These are phyloP conservation scores for Antechinus flavipes DNA, from an alignment of 2,113 vertebrate species.

Conservation along the genomic window DNA sequence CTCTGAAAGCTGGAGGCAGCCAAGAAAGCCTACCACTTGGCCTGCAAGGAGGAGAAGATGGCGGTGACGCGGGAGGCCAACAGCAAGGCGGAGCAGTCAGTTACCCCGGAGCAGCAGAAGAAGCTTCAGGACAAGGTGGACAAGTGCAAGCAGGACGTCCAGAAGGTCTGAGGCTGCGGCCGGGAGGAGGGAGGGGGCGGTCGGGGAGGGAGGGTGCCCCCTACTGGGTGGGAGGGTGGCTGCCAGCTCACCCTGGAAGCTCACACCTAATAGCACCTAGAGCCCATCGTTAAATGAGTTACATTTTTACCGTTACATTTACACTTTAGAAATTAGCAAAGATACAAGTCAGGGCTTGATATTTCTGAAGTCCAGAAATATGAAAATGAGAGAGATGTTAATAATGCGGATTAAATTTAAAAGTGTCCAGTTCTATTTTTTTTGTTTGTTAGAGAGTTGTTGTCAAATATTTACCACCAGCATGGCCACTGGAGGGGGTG, in stretches of 20 bases:
- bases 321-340: background rate
- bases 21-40: constrained; percentile 97
- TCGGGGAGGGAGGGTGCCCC: background rate
- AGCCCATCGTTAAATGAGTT: background rate
- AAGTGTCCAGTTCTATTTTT: constrained; percentile 34
- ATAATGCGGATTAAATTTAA: background rate
- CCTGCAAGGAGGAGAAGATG: constrained; percentile 98
- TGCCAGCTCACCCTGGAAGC: background rate
- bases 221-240: background rate
- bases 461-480: background rate
- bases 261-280: no score
- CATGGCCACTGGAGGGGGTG: background rate
- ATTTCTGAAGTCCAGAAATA: constrained; percentile 36
- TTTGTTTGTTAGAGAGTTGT: constrained; percentile 36
- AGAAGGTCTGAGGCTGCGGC: constrained; percentile 87
- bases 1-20: constrained; percentile 92
- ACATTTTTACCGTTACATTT: background rate
- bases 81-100: constrained; percentile 94
- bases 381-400: no score
- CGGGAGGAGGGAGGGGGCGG: fast-evolving
- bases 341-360: constrained; percentile 38
- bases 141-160: constrained; percentile 95
- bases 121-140: constrained; percentile 99
- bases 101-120: constrained; percentile 96
- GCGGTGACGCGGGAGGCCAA: constrained; percentile 94